These are phyloP conservation scores for Leptocoma aspasia DNA, from an alignment of 2,113 vertebrate genomes.

Conservation along the genomic window DNA sequence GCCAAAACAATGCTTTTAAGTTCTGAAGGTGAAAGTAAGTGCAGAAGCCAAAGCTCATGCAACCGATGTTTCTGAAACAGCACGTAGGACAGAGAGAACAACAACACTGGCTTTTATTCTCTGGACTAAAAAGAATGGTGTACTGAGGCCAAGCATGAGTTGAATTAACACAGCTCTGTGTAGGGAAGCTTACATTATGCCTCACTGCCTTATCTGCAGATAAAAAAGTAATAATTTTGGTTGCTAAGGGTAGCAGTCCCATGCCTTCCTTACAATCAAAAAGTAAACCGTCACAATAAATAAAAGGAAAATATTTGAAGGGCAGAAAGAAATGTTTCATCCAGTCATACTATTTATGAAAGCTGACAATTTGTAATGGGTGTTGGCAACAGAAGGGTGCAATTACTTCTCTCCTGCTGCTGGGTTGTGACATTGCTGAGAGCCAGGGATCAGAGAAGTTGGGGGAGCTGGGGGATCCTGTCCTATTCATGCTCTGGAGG, in stretches of 20 bases:
- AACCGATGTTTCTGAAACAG: not conserved
- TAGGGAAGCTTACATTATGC: not conserved
- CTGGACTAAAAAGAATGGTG: not conserved
- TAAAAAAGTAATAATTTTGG: not conserved
- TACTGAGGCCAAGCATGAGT: not conserved
- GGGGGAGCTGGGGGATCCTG: not conserved
- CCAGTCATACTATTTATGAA: not conserved
- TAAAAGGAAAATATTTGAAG: not conserved
- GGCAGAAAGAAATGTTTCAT: not conserved
- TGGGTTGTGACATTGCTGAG: not conserved
- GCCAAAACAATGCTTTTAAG: not conserved
- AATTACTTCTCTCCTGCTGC: constrained; percentile 13
- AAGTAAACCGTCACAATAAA: constrained; percentile 4
- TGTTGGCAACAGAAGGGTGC: not conserved
- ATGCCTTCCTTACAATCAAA: not conserved
- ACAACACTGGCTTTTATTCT: not conserved
- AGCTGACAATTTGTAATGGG: constrained; percentile 14
- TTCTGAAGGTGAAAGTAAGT: not conserved
- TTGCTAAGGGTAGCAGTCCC: not conserved
- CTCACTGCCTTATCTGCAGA: not conserved
- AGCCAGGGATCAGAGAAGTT: not conserved
- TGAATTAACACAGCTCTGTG: not conserved
- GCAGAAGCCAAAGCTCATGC: not conserved
- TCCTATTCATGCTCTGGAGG: not conserved
- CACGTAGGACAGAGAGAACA: not conserved